Conservation (phyloP, 2,888 invertebrate species). For the Cheilosia variabilis region DNA sequence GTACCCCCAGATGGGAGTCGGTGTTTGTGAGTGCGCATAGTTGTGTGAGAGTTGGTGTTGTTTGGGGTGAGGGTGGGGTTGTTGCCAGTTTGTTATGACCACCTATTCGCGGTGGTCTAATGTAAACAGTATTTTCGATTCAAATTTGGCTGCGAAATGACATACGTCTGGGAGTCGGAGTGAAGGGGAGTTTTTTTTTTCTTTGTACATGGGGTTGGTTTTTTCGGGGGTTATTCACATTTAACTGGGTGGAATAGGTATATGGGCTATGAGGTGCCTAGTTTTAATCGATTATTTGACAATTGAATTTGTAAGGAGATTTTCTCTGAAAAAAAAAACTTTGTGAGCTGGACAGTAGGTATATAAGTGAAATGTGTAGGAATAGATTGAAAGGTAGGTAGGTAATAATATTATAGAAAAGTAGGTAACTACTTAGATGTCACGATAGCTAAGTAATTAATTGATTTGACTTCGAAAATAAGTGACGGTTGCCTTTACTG, state of each 20-base stretch:
- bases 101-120: constrained; percentile 41
- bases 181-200: constrained; percentile 12
- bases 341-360: constrained; percentile 42
- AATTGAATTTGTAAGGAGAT: constrained; percentile 34
- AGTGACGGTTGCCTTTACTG: too few relatives aligned
- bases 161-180: constrained; percentile 33
- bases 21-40: constrained; percentile 22
- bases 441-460: too few relatives aligned
- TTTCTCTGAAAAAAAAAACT: background rate
- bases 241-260: constrained; percentile 8
- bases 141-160: constrained; percentile 62
- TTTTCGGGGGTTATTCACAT: constrained; percentile 64
- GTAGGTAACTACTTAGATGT: too few relatives aligned
- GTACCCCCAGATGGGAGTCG: constrained; percentile 39
- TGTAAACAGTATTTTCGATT: constrained; percentile 33
- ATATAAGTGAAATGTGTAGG: constrained; percentile 6
- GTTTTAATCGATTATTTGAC: constrained; percentile 70
- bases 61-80: constrained; percentile 58
- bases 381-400: background rate
- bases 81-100: constrained; percentile 42
- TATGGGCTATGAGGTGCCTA: constrained; percentile 55
- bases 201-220: background rate
- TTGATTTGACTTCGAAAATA: too few relatives aligned
- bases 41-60: background rate
- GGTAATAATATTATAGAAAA: too few relatives aligned